These are phyloP conservation scores for Syngnathus acus DNA, from an alignment of 2,797 vertebrate genomes.

Conservation along the genomic window DNA sequence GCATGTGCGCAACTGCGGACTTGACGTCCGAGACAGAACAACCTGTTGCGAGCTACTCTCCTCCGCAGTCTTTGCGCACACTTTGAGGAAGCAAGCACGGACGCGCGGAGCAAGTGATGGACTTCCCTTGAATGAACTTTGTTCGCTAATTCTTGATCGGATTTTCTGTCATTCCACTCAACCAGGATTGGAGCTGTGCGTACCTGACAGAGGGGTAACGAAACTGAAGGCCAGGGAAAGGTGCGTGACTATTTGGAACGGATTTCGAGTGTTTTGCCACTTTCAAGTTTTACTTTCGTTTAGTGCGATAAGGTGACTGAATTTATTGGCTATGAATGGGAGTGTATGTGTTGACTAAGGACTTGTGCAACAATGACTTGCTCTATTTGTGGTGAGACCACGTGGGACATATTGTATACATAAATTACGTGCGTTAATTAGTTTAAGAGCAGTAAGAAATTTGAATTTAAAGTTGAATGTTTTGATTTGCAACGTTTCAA, in stretches of 20 bases:
- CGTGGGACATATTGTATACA: too few relatives aligned
- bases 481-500: too few relatives aligned
- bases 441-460: too few relatives aligned
- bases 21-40: conserved; percentile 15
- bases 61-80: background rate
- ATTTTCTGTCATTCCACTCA: background rate
- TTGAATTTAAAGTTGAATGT: too few relatives aligned
- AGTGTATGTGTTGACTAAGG: background rate
- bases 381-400: background rate
- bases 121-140: conserved; percentile 6
- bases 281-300: background rate
- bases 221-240: background rate
- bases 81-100: conserved; percentile 4
- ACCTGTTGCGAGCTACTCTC: conserved; percentile 41
- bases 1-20: conserved; percentile 4
- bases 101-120: conserved; percentile 6
- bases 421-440: too few relatives aligned
- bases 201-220: background rate
- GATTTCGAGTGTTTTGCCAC: background rate
- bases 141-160: background rate
- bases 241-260: background rate
- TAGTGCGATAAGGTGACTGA: background rate
- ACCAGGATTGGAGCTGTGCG: background rate
- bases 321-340: background rate
- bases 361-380: background rate